These are phyloP conservation scores for Crocallis elinguaria DNA, from an alignment of 2,888 invertebrate species.

Conservation along the genomic window DNA sequence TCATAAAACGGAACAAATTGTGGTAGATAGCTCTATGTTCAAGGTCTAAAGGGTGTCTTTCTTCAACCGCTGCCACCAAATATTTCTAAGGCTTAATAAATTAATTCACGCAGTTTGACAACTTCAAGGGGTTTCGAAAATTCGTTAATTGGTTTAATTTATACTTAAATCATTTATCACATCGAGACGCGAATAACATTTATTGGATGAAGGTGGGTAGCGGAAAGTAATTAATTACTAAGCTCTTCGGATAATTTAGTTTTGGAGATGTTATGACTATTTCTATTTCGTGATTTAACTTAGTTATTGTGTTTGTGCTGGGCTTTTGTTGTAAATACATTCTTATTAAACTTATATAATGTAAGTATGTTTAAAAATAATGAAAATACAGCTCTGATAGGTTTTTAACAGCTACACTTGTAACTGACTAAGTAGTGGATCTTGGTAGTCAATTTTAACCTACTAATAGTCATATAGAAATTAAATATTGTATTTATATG, in stretches of 20 bases:
- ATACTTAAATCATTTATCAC: conserved; percentile 66
- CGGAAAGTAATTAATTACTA: conserved; percentile 62
- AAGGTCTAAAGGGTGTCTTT: conserved; percentile 8
- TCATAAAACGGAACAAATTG: conserved; percentile 22
- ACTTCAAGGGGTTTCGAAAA: conserved; percentile 55
- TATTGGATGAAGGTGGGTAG: conserved; percentile 53
- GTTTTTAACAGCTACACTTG: too few species aligned
- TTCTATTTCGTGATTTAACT: background rate
- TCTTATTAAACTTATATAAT: too few species aligned
- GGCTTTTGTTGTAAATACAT: background rate
- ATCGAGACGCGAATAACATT: conserved; percentile 56
- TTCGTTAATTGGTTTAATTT: conserved; percentile 65
- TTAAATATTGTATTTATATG: too few species aligned
- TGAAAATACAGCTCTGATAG: too few species aligned
- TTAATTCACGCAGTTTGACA: conserved; percentile 56
- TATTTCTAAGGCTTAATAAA: conserved; percentile 52
- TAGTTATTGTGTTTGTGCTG: background rate
- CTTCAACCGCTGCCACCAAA: conserved; percentile 23
- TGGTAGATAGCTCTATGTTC: conserved; percentile 13
- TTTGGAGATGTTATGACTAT: background rate
- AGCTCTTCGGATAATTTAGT: conserved; percentile 53
- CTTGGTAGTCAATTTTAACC: too few species aligned
- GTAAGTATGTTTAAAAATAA: too few species aligned
- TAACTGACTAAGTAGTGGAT: too few species aligned
- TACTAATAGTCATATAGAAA: too few species aligned